Evolutionary conservation across 2,797 vertebrate species (phyloP).

Genomic region (Miopithecus talapoin): DNA sequence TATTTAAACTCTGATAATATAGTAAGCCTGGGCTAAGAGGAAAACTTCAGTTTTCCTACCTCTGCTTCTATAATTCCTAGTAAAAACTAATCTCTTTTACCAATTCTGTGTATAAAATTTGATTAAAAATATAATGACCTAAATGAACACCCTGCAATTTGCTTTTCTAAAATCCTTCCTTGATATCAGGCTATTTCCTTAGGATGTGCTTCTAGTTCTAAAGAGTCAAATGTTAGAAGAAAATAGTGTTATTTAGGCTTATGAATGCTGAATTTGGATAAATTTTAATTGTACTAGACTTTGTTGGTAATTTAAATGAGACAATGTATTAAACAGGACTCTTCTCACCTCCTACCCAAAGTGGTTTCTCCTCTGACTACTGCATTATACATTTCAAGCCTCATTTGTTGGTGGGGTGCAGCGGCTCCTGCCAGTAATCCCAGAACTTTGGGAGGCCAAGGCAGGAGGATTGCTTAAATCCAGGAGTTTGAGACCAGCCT

Average conservation of each 20-base stretch:
- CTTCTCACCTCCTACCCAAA: background rate
- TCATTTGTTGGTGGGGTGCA: background rate
- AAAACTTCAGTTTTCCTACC: background rate
- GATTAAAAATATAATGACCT: background rate
- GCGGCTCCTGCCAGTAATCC: background rate
- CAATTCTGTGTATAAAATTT: background rate
- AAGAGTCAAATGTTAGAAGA: background rate
- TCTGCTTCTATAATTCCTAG: background rate
- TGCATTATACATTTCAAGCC: background rate
- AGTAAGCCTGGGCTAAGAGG: background rate
- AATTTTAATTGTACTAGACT: background rate
- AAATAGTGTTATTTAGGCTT: background rate
- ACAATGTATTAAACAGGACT: background rate
- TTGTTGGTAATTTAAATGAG: background rate
- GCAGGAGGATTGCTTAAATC: background rate
- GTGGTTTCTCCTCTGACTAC: background rate
- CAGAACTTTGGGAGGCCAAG: background rate
- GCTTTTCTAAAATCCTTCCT: background rate
- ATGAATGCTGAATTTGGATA: slow-evolving; percentile 11
- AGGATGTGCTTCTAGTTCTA: background rate
- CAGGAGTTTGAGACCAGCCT: background rate
- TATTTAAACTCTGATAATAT: background rate
- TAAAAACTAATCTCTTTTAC: slow-evolving; percentile 6
- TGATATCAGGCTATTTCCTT: background rate
- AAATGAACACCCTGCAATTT: background rate